These are phyloP conservation scores for Crotalus tigris DNA, from an alignment of 2,113 vertebrate species.

Conservation along the genomic window DNA sequence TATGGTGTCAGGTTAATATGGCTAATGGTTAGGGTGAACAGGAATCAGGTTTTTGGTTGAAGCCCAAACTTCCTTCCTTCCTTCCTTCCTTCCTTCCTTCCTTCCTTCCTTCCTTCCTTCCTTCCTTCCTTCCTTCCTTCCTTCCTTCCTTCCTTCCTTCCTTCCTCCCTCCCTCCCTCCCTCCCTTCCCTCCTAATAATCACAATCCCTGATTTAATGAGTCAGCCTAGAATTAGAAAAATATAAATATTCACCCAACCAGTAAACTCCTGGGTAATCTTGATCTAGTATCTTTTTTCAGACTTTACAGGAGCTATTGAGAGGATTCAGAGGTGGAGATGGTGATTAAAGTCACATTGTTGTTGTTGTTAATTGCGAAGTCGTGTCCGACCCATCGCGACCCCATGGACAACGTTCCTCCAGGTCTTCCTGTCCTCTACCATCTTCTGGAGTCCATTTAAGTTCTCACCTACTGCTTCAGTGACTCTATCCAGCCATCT, in stretches of 20 bases:
- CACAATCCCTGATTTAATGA: background rate
- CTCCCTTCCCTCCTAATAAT: background rate
- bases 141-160: background rate
- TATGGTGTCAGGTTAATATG: background rate
- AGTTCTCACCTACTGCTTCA: too few species aligned
- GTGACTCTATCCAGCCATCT: too few species aligned
- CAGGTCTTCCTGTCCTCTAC: too few species aligned
- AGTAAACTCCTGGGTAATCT: background rate
- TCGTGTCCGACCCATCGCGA: too few species aligned
- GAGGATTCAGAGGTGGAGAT: background rate
- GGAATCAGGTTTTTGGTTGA: background rate
- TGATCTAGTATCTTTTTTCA: background rate
- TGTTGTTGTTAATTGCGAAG: too few species aligned
- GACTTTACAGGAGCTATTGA: background rate
- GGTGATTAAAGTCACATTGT: background rate
- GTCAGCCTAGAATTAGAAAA: background rate
- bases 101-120: background rate
- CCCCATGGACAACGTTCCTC: too few species aligned
- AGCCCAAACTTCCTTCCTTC: background rate
- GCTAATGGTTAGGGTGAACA: background rate
- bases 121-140: background rate
- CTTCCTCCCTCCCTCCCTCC: background rate
- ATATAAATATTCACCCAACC: background rate
- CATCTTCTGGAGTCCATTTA: too few species aligned
- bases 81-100: background rate